Conservation (phyloP, 2,888 invertebrate genomes). For the Apodemia duryi region DNA sequence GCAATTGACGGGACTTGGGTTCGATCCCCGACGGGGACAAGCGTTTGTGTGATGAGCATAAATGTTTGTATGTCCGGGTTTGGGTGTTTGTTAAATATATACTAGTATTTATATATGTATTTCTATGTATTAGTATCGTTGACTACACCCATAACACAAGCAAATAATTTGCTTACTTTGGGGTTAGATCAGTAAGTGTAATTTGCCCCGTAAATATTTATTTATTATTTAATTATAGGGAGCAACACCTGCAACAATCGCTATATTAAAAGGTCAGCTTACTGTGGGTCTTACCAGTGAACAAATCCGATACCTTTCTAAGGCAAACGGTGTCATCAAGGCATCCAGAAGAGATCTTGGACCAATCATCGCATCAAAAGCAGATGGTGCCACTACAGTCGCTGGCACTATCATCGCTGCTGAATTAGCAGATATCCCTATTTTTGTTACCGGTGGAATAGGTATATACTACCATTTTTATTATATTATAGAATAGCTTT, state of each 20-base stretch:
- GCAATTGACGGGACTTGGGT: too few relatives aligned
- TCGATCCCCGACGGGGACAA: too few relatives aligned
- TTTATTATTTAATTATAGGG: slow-evolving; percentile 72
- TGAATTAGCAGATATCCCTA: slow-evolving; percentile 87
- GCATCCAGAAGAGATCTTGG: slow-evolving; percentile 93
- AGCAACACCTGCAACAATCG: slow-evolving; percentile 95
- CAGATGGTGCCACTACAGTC: slow-evolving; percentile 96
- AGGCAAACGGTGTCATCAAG: slow-evolving; percentile 82
- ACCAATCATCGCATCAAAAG: slow-evolving; percentile 82
- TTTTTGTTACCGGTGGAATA: slow-evolving; percentile 96
- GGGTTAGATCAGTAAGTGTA: too few relatives aligned
- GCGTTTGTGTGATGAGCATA: too few relatives aligned
- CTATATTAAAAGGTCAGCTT: slow-evolving; percentile 89
- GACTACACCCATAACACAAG: too few relatives aligned
- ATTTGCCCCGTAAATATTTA: too few relatives aligned
- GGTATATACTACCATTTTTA: slow-evolving; percentile 46
- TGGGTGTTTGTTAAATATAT: too few relatives aligned
- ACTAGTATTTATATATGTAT: too few relatives aligned
- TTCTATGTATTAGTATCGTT: too few relatives aligned
- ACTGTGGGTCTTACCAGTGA: slow-evolving; percentile 85
- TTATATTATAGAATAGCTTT: too few relatives aligned
- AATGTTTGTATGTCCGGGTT: too few relatives aligned
- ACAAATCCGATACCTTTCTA: slow-evolving; percentile 83
- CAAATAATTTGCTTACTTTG: too few relatives aligned
- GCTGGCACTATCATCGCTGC: slow-evolving; percentile 95